Evolutionary conservation across 2,888 invertebrate species (phyloP).

Genomic region (Hirtodrosophila alboralis): DNA sequence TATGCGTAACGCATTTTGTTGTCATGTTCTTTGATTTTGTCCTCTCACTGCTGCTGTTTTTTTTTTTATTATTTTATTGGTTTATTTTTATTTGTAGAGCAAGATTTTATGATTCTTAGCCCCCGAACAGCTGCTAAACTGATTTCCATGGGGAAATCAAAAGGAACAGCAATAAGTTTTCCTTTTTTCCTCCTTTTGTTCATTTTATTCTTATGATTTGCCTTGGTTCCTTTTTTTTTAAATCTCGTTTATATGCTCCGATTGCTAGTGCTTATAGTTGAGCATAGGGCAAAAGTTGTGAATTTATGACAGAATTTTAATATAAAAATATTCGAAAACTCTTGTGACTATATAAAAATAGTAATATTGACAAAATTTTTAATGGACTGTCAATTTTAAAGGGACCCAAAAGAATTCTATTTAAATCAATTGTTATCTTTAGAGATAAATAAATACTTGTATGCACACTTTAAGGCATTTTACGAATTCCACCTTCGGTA

Average conservation of each 20-base stretch:
- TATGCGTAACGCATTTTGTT: slow-evolving; percentile 65
- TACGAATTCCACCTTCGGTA: too few relatives aligned
- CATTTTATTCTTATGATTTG: slow-evolving; percentile 33
- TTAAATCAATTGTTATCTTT: too few relatives aligned
- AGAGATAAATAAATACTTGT: too few relatives aligned
- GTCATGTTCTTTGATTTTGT: slow-evolving; percentile 52
- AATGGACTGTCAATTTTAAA: too few relatives aligned
- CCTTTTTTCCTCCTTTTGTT: slow-evolving; percentile 30
- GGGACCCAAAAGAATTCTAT: too few relatives aligned
- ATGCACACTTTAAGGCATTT: too few relatives aligned
- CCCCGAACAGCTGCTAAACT: slow-evolving; percentile 82
- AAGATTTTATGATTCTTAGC: slow-evolving; percentile 82
- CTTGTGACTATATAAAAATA: not conserved
- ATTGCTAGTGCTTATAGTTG: slow-evolving; percentile 22
- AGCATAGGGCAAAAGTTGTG: slow-evolving; percentile 4
- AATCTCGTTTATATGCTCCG: slow-evolving; percentile 25
- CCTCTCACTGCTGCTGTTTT: slow-evolving; percentile 29
- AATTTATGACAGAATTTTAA: slow-evolving; percentile 9
- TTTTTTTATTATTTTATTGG: slow-evolving; percentile 55
- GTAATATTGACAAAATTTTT: too few relatives aligned
- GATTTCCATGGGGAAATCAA: slow-evolving; percentile 83
- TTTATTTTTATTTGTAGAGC: slow-evolving; percentile 71
- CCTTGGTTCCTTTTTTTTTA: slow-evolving; percentile 25
- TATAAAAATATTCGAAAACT: not conserved
- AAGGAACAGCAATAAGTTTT: slow-evolving; percentile 54